phyloP scores from a whole-genome alignment of 2,797 vertebrate genomes.

The Pipistrellus pygmaeus region DNA sequence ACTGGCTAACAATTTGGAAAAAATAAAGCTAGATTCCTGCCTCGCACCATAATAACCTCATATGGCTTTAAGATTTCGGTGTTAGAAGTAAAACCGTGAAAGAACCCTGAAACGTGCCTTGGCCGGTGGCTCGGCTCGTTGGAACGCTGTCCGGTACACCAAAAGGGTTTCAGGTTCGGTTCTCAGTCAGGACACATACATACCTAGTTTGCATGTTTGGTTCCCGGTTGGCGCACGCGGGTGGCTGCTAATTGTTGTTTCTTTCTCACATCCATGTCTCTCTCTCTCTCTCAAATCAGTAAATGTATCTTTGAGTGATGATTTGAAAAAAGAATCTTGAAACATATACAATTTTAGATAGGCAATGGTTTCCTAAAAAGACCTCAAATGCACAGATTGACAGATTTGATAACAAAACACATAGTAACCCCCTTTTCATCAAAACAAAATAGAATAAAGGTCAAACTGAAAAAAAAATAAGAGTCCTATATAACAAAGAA shows the following conservation, averaged over 20 bases:
- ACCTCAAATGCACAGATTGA: background rate
- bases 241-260: background rate
- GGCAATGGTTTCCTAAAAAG: conserved; percentile 11
- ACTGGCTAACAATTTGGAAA: conserved; percentile 74
- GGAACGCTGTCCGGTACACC: background rate
- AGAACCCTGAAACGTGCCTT: background rate
- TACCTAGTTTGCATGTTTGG: background rate
- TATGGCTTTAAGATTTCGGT: conserved; percentile 62
- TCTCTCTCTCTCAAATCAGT: background rate
- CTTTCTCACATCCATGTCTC: background rate
- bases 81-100: conserved; percentile 50
- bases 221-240: background rate
- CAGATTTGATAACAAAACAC: background rate
- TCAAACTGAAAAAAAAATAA: background rate
- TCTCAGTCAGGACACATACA: background rate
- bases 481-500: background rate
- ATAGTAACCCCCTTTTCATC: conserved; percentile 27
- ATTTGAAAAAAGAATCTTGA: background rate
- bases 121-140: background rate
- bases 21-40: conserved; percentile 71
- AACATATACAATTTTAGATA: background rate
- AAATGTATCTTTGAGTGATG: background rate
- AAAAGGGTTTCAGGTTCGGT: background rate
- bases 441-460: conserved; percentile 35
- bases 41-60: conserved; percentile 68